Conservation (phyloP, 2,797 vertebrate species). For the Austrolebias charrua region DNA sequence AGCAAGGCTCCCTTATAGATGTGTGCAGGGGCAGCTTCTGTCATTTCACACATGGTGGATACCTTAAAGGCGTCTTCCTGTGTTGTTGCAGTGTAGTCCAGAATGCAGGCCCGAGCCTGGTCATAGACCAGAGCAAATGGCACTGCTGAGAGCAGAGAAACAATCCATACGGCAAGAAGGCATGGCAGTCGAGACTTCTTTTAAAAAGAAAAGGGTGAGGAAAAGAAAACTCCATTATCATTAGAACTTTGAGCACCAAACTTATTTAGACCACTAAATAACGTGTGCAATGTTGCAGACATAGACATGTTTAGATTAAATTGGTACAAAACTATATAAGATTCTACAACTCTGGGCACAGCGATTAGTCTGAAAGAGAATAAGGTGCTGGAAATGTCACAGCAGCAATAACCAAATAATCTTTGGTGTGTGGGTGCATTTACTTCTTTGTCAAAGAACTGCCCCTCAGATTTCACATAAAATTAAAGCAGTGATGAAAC, state of each 20-base stretch:
- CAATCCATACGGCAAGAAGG: slow-evolving; percentile 76
- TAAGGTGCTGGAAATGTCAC: neutral
- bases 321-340: neutral
- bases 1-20: slow-evolving; percentile 78
- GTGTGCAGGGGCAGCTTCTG: slow-evolving; percentile 74
- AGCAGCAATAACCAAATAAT: neutral
- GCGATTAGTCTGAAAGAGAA: neutral
- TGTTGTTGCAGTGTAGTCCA: slow-evolving; percentile 76
- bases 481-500: neutral
- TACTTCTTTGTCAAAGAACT: neutral
- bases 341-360: no score
- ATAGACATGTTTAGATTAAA: neutral
- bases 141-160: slow-evolving; percentile 75
- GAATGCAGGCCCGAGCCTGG: slow-evolving; percentile 74
- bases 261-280: slow-evolving; percentile 1
- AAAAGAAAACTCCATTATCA: neutral
- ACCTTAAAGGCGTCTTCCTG: slow-evolving; percentile 71
- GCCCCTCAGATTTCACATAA: neutral
- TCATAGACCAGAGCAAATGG: slow-evolving; percentile 82
- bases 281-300: no score
- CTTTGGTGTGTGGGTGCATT: neutral
- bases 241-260: neutral
- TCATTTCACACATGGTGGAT: slow-evolving; percentile 83
- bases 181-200: slow-evolving; percentile 72
- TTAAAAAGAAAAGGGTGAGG: slow-evolving; percentile 42